Conservation (phyloP, 2,797 vertebrate genomes). For the Tympanoctomys barrerae region DNA sequence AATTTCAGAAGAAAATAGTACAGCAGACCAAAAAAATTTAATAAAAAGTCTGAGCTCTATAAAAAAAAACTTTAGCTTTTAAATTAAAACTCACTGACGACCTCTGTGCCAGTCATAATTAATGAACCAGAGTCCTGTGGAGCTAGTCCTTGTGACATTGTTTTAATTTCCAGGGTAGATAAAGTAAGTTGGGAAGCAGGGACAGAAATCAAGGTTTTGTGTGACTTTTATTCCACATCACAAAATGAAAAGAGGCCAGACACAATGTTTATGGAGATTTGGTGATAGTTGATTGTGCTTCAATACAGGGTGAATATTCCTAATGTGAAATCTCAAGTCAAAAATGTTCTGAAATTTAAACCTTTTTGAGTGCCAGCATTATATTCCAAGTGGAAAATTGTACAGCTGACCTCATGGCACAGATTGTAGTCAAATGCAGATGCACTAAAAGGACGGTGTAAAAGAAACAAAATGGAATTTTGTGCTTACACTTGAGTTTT, state of each 20-base stretch:
- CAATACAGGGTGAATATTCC: neutral
- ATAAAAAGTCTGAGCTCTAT: neutral
- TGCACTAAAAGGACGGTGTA: too few species aligned
- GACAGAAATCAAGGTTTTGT: neutral
- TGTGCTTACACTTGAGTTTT: neutral
- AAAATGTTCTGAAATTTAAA: neutral
- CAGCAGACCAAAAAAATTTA: neutral
- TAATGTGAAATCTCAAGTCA: neutral
- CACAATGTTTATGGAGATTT: neutral
- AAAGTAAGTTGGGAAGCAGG: neutral
- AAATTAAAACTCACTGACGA: neutral
- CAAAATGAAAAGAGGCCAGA: neutral
- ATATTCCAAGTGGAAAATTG: neutral
- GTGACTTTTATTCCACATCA: neutral
- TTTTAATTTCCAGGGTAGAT: neutral
- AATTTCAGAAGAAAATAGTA: conserved; percentile 5
- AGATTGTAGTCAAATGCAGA: neutral
- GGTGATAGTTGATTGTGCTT: neutral
- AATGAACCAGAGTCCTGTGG: neutral
- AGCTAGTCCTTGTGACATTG: neutral
- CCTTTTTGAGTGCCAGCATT: neutral
- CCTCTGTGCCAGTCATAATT: neutral
- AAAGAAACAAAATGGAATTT: neutral
- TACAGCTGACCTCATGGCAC: neutral
- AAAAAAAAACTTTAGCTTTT: neutral